These are phyloP conservation scores for Mesorhabditis sp. DNA, from an alignment of 2,888 invertebrate genomes.

Conservation along the genomic window DNA sequence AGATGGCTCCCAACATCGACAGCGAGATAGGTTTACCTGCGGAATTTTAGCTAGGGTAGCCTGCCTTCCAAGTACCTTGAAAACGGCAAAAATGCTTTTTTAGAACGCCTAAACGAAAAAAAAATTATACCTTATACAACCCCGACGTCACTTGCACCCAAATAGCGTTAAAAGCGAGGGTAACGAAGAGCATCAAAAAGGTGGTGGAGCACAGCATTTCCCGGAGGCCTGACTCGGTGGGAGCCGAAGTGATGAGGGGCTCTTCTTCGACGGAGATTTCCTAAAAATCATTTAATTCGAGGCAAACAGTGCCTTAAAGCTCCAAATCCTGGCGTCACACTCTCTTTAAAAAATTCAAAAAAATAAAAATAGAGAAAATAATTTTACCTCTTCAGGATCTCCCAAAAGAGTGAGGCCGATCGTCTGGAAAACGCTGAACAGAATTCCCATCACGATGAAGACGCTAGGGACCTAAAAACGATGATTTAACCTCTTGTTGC, in stretches of 20 bases:
- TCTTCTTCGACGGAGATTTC: background rate
- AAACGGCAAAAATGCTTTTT: no score
- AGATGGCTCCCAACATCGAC: no score
- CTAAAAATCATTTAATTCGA: background rate
- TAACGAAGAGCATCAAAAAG: constrained; percentile 43
- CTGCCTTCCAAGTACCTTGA: no score
- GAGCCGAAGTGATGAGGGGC: background rate
- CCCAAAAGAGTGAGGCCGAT: constrained; percentile 48
- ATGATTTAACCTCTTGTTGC: no score
- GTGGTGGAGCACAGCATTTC: constrained; percentile 36
- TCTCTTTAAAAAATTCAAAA: no score
- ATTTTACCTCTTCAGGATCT: constrained; percentile 22
- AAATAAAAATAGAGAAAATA: no score
- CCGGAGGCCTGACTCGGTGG: background rate
- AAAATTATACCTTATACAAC: constrained; percentile 41
- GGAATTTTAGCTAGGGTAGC: no score
- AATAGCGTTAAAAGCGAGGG: constrained; percentile 43
- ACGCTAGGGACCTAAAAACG: constrained; percentile 38
- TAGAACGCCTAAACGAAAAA: background rate
- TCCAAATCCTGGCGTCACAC: no score
- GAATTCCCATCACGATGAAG: constrained; percentile 44
- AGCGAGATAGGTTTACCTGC: no score
- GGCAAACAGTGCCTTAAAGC: background rate
- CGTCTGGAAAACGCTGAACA: constrained; percentile 45
- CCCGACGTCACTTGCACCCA: constrained; percentile 53